Conservation (phyloP, 2,113 vertebrate species). For the Felis chaus region DNA sequence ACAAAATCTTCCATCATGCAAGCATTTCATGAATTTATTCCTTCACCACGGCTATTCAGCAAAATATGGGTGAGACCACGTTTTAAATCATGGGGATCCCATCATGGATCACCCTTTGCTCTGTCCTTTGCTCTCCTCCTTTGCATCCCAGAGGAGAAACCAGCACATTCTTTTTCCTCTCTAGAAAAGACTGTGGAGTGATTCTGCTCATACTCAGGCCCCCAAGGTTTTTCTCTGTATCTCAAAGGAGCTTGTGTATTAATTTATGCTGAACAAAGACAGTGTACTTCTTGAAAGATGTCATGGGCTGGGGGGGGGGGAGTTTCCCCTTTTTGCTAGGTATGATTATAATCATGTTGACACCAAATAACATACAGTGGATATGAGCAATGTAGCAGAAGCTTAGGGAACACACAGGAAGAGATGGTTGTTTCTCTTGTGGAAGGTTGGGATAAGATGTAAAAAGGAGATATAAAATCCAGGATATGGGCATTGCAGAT, state of each 20-base stretch:
- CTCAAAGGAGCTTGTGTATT: neutral
- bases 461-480: neutral
- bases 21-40: slow-evolving; percentile 4
- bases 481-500: neutral
- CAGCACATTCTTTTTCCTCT: neutral
- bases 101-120: neutral
- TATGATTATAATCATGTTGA: neutral
- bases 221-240: neutral
- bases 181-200: neutral
- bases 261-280: neutral
- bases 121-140: neutral
- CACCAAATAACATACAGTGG: neutral
- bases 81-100: neutral
- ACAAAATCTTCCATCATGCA: neutral
- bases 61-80: neutral
- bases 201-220: neutral
- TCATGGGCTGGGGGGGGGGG: neutral
- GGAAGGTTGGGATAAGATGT: neutral
- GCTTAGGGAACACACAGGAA: neutral
- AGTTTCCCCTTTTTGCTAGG: neutral
- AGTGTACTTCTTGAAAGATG: neutral
- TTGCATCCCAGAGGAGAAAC: neutral
- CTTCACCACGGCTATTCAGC: neutral
- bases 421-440: neutral
- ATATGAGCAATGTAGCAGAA: neutral